phyloP scores from a whole-genome alignment of 92 coral and sea anemone genomes.

The Phenganax stokvisi region DNA sequence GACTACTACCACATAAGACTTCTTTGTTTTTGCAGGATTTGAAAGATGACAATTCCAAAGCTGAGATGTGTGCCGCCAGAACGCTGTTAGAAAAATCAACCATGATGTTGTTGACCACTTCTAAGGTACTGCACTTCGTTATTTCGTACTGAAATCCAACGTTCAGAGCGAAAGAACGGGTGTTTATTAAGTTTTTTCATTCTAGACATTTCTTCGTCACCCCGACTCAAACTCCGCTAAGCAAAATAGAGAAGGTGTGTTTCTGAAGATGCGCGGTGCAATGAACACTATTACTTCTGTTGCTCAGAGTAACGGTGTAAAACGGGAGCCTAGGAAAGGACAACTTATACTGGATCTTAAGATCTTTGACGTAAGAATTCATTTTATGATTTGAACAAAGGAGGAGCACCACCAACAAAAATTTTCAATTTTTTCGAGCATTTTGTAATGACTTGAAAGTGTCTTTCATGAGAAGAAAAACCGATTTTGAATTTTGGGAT shows the following conservation, averaged over 20 bases:
- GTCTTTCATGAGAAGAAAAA: too few species aligned
- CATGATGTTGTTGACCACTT: constrained; percentile 92
- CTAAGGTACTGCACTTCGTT: constrained; percentile 57
- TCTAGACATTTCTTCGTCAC: constrained; percentile 87
- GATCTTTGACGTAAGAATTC: constrained; percentile 68
- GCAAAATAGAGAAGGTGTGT: constrained; percentile 91
- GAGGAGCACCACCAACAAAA: neutral
- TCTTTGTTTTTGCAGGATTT: constrained; percentile 59
- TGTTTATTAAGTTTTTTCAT: neutral
- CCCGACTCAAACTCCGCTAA: constrained; percentile 94
- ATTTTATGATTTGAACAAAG: neutral
- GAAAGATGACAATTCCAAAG: constrained; percentile 79
- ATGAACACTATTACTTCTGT: constrained; percentile 79
- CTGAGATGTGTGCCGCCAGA: constrained; percentile 99
- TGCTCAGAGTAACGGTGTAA: constrained; percentile 63
- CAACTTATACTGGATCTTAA: constrained; percentile 79
- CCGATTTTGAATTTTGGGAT: neutral
- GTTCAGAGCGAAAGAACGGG: too few species aligned
- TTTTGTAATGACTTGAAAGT: neutral
- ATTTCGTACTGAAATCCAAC: neutral
- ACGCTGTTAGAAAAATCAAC: constrained; percentile 92
- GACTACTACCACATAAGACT: neutral
- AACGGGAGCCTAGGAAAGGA: constrained; percentile 55
- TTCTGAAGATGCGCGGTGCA: constrained; percentile 82
- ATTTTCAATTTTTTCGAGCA: neutral